phyloP scores from a whole-genome alignment of 2,888 invertebrate species.

The Dicroscelio sp. region DNA sequence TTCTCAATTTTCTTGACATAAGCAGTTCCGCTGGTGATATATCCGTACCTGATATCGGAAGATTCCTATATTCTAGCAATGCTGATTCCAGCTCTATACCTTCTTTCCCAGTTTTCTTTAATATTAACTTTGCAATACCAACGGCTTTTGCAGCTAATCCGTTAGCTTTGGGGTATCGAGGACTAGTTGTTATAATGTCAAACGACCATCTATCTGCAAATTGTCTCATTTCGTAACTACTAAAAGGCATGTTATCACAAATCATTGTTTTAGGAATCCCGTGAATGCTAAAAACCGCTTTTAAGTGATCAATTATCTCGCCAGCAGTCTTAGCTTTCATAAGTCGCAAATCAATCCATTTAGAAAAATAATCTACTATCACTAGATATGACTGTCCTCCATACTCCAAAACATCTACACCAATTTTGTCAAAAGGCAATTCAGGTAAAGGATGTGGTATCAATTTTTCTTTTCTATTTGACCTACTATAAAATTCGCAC shows the following conservation, averaged over 20 bases:
- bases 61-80: constrained; percentile 42
- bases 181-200: constrained; percentile 55
- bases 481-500: not conserved
- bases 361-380: constrained; percentile 57
- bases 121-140: constrained; percentile 67
- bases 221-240: not conserved
- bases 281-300: not conserved
- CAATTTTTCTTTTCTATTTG: constrained; percentile 46
- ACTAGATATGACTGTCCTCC: constrained; percentile 39
- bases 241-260: constrained; percentile 26
- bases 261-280: constrained; percentile 8
- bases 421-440: constrained; percentile 42
- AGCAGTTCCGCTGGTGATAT: constrained; percentile 29
- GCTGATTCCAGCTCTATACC: constrained; percentile 16
- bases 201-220: constrained; percentile 41
- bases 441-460: constrained; percentile 42
- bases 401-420: constrained; percentile 35
- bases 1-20: constrained; percentile 32
- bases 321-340: constrained; percentile 8
- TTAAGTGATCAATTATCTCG: not conserved
- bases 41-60: constrained; percentile 1
- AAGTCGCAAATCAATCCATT: constrained; percentile 20
- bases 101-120: constrained; percentile 23
- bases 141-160: constrained; percentile 68
- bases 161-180: constrained; percentile 40